phyloP scores from a whole-genome alignment of 2,113 vertebrate species.

The Ammodramus savannarum region DNA sequence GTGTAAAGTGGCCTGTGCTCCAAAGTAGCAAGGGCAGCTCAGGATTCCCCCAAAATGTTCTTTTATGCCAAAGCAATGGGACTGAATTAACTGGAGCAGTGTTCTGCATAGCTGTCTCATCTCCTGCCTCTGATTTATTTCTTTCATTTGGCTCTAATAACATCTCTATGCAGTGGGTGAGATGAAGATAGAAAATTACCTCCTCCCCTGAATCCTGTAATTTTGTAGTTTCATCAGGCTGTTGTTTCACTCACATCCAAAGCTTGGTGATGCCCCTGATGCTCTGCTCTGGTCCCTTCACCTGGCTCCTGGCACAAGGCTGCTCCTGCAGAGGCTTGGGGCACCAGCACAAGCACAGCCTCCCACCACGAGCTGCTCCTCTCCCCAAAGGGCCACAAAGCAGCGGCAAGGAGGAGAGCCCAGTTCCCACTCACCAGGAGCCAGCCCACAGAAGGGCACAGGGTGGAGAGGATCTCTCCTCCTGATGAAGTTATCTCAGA shows the following conservation, averaged over 20 bases:
- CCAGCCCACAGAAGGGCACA: not conserved
- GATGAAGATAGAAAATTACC: not conserved
- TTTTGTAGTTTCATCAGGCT: not conserved
- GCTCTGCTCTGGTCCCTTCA: not conserved
- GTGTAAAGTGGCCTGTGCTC: not conserved
- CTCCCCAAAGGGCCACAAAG: not conserved
- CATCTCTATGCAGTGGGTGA: accelerated
- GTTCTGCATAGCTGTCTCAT: accelerated
- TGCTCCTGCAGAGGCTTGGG: not conserved
- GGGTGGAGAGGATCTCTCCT: not conserved
- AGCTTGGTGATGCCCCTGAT: accelerated
- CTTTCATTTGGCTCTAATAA: not conserved
- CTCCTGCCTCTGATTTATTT: not conserved
- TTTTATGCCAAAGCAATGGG: not conserved
- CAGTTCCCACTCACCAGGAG: not conserved
- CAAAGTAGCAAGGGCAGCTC: not conserved
- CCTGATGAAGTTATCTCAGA: not conserved
- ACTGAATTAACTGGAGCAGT: not conserved
- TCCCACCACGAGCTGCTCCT: not conserved
- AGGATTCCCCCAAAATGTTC: constrained; percentile 2
- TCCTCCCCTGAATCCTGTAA: not conserved
- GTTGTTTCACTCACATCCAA: not conserved
- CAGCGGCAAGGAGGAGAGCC: accelerated
- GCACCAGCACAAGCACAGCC: no score
- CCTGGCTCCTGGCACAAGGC: not conserved